Conservation (phyloP, 37 sponge, comb jelly and placozoan genomes). For the Aplysina aerophoba region DNA sequence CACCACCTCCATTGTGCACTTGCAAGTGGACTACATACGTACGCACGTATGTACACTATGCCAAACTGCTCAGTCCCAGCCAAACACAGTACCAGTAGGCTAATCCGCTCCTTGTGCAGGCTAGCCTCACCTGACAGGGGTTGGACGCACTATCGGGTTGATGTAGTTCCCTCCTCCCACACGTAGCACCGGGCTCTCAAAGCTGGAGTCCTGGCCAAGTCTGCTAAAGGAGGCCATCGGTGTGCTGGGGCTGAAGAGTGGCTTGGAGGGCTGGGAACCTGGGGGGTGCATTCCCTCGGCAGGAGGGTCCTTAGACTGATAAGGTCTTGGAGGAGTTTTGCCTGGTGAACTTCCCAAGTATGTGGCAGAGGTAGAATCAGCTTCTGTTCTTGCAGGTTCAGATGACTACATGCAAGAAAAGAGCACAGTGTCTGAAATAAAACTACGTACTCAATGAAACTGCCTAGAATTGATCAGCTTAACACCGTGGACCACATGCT, state of each 20-base stretch:
- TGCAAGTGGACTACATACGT: no score
- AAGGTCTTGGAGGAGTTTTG: background rate
- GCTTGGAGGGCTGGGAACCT: background rate
- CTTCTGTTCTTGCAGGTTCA: background rate
- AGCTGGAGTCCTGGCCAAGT: slow-evolving; percentile 10
- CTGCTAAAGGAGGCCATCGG: background rate
- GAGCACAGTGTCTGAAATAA: no score
- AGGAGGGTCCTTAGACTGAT: no score
- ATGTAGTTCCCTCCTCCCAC: slow-evolving; percentile 30
- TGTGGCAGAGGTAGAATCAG: slow-evolving; percentile 31
- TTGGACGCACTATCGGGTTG: slow-evolving; percentile 45
- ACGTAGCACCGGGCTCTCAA: slow-evolving; percentile 51
- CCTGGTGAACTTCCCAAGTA: background rate
- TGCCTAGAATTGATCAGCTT: no score
- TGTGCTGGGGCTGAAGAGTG: slow-evolving; percentile 34
- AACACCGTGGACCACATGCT: no score
- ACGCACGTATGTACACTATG: no score
- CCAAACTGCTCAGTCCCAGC: background rate
- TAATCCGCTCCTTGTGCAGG: background rate
- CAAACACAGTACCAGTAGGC: slow-evolving; percentile 1
- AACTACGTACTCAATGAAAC: no score
- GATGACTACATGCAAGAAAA: no score
- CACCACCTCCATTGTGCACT: no score
- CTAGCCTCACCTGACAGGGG: slow-evolving; percentile 24
- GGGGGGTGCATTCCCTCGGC: background rate